phyloP scores from a whole-genome alignment of 2,113 vertebrate species.

The Apodemus sylvaticus region DNA sequence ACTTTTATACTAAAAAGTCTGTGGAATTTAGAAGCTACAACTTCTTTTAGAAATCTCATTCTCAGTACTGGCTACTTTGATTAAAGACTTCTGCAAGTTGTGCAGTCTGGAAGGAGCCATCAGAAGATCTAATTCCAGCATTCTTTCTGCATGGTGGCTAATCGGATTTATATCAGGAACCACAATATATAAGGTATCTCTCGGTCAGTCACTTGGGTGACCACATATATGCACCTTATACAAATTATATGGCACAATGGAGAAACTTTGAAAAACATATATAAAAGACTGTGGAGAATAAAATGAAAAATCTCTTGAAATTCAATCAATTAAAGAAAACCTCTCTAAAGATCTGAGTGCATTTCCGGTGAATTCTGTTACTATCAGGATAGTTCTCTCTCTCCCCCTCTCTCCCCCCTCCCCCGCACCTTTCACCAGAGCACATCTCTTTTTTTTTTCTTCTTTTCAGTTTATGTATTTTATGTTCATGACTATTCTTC shows the following conservation, averaged over 20 bases:
- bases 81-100: background rate
- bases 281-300: background rate
- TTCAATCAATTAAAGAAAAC: slow-evolving; percentile 18
- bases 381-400: background rate
- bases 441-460: background rate
- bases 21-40: background rate
- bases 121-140: background rate
- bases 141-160: background rate
- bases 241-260: background rate
- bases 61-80: background rate
- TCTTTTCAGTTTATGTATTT: too few species aligned
- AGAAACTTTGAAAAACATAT: slow-evolving; percentile 12
- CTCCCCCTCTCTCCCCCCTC: background rate
- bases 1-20: background rate
- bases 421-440: background rate
- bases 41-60: background rate
- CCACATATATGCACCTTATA: background rate
- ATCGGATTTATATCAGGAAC: background rate
- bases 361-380: background rate
- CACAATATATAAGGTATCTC: background rate
- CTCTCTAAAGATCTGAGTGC: background rate
- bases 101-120: background rate
- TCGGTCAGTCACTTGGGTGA: background rate
- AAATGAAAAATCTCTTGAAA: slow-evolving; percentile 23
- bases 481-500: too few species aligned